phyloP scores from a whole-genome alignment of 2,888 invertebrate genomes.

The Cryptosula pallasiana region DNA sequence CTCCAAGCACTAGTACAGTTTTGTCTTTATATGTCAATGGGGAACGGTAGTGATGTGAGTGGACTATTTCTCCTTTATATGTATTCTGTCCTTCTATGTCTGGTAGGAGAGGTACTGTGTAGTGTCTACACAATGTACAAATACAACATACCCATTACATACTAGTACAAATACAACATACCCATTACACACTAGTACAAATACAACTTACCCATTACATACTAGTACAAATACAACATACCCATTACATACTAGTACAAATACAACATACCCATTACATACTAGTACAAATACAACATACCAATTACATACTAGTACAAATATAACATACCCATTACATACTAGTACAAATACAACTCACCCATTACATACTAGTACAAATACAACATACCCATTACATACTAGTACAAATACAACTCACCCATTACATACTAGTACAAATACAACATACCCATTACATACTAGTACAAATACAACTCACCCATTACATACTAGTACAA shows the following conservation, averaged over 20 bases:
- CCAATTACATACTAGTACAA: slow-evolving; percentile 77
- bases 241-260: slow-evolving; percentile 77
- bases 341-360: slow-evolving; percentile 43
- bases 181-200: slow-evolving; percentile 77
- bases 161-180: slow-evolving; percentile 43
- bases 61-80: slow-evolving; percentile 61
- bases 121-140: slow-evolving; percentile 62
- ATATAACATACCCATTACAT: too few relatives aligned
- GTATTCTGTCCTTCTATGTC: slow-evolving; percentile 63
- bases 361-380: slow-evolving; percentile 77
- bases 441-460: too few relatives aligned
- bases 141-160: too few relatives aligned
- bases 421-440: slow-evolving; percentile 77
- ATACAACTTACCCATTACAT: slow-evolving; percentile 65
- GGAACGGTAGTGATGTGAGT: slow-evolving; percentile 79
- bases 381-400: too few relatives aligned
- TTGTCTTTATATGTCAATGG: slow-evolving; percentile 65
- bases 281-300: slow-evolving; percentile 43
- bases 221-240: slow-evolving; percentile 43
- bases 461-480: slow-evolving; percentile 43
- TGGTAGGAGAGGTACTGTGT: slow-evolving; percentile 71
- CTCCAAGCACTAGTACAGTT: slow-evolving; percentile 74
- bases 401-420: slow-evolving; percentile 43
- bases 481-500: slow-evolving; percentile 77
- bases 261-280: too few relatives aligned